phyloP scores from a whole-genome alignment of 1,140 invertebrate species.

The Brachionus rotundiformis region DNA sequence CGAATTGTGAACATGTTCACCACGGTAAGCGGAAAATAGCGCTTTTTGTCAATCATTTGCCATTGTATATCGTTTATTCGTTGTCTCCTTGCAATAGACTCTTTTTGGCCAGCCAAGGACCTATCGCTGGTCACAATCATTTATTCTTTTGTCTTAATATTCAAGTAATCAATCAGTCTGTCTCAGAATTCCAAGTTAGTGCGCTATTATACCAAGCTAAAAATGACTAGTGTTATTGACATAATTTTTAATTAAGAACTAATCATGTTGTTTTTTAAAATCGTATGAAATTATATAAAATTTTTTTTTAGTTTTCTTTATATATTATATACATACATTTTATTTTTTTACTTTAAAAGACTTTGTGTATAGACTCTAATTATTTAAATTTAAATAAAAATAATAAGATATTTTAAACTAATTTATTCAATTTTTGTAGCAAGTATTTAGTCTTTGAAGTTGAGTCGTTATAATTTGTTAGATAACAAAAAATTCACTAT shows the following conservation, averaged over 20 bases:
- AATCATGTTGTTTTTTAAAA: neutral
- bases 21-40: conserved; percentile 90
- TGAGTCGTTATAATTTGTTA: neutral
- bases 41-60: conserved; percentile 94
- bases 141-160: neutral
- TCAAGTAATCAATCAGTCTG: neutral
- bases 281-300: conserved; percentile 2
- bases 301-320: neutral
- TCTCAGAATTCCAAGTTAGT: neutral
- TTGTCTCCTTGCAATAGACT: neutral
- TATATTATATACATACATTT: neutral
- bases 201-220: neutral
- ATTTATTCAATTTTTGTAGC: conserved; percentile 1
- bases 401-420: neutral
- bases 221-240: neutral
- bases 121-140: neutral
- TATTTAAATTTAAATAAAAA: neutral
- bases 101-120: neutral
- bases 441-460: neutral
- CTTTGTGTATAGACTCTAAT: neutral
- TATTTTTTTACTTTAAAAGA: neutral
- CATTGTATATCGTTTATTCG: conserved; percentile 76
- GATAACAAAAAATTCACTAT: no score
- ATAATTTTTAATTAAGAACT: neutral
- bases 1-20: conserved; percentile 80